These are phyloP conservation scores for Lucilia sericata DNA, from an alignment of 1,140 invertebrate genomes.

Conservation along the genomic window DNA sequence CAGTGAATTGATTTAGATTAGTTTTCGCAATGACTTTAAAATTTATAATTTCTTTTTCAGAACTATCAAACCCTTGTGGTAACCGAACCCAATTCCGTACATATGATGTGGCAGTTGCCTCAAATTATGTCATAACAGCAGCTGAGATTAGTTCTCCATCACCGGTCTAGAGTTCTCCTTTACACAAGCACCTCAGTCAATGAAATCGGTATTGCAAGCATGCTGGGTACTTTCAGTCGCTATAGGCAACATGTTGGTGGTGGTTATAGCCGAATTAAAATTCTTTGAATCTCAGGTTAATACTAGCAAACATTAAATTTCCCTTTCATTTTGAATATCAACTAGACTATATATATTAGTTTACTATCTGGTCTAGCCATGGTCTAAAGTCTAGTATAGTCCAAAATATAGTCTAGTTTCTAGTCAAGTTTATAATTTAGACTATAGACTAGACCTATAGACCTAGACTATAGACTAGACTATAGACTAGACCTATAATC, in stretches of 20 bases:
- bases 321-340: neutral
- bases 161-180: slow-evolving; percentile 95
- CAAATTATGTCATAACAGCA: slow-evolving; percentile 87
- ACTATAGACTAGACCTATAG: too few relatives aligned
- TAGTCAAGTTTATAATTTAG: too few relatives aligned
- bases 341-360: too few relatives aligned
- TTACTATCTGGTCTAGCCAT: too few relatives aligned
- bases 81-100: slow-evolving; percentile 77
- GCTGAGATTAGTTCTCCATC: slow-evolving; percentile 89
- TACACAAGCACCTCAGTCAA: slow-evolving; percentile 87
- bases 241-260: slow-evolving; percentile 84
- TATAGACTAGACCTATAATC: too few relatives aligned
- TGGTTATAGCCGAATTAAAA: slow-evolving; percentile 78
- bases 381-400: too few relatives aligned
- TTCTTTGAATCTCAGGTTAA: slow-evolving; percentile 53
- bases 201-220: slow-evolving; percentile 93
- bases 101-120: slow-evolving; percentile 87
- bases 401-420: too few relatives aligned
- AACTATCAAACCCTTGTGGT: slow-evolving; percentile 60
- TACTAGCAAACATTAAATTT: neutral
- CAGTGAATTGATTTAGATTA: neutral
- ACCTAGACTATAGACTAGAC: too few relatives aligned
- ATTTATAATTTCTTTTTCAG: slow-evolving; percentile 44
- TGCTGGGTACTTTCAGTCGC: slow-evolving; percentile 91
- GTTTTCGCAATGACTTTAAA: slow-evolving; percentile 70